Percentiles rank a stretch among this genome's conserved stretches.
Evolutionary conservation across 2,888 invertebrate genomes (phyloP).

Genomic region (Eristalinus aeneus): DNA sequence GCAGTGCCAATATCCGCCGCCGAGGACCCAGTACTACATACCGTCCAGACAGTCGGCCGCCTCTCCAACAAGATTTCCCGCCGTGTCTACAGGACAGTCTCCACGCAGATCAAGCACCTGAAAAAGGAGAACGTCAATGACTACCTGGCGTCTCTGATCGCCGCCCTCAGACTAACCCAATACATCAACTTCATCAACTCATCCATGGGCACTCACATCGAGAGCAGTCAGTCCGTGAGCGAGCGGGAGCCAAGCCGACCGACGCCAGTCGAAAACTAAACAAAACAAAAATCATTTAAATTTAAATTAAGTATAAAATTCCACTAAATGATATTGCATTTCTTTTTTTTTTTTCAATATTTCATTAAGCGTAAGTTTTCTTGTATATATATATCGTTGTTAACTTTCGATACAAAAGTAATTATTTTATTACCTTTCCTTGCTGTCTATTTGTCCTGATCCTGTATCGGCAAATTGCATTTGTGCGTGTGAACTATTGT

Average conservation of each 20-base stretch:
- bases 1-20: constrained; percentile 83
- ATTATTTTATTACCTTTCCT: constrained; percentile 36
- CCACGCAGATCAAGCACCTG: constrained; percentile 83
- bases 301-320: constrained; percentile 52
- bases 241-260: constrained; percentile 26
- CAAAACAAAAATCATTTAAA: constrained; percentile 29
- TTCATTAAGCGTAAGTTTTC: constrained; percentile 43
- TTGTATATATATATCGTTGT: constrained; percentile 59
- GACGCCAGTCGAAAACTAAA: constrained; percentile 46
- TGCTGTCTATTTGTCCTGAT: not conserved
- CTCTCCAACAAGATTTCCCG: constrained; percentile 87
- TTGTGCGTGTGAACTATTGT: not conserved
- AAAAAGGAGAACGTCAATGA: constrained; percentile 82
- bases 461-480: not conserved
- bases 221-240: constrained; percentile 61
- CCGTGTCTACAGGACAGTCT: constrained; percentile 86
- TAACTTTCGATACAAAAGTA: constrained; percentile 28
- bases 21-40: constrained; percentile 86
- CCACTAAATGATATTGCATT: constrained; percentile 68
- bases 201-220: constrained; percentile 78
- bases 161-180: constrained; percentile 81
- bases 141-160: constrained; percentile 81
- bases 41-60: constrained; percentile 87
- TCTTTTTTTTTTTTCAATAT: constrained; percentile 14
- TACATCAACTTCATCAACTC: constrained; percentile 81